Conservation (phyloP, 2,113 vertebrate species). For the Geothlypis trichas region DNA sequence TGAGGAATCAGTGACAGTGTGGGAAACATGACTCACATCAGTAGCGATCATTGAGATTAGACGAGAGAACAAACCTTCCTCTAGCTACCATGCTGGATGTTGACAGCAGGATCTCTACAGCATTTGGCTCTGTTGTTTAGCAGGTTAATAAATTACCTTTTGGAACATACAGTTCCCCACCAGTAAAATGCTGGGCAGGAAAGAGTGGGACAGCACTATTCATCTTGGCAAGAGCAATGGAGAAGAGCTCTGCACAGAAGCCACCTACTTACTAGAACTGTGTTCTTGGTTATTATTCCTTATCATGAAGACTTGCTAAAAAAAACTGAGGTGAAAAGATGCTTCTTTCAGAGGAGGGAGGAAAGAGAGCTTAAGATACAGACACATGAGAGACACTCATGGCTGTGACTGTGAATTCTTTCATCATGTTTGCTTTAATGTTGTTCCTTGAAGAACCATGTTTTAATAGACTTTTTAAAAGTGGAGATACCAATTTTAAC, state of each 20-base stretch:
- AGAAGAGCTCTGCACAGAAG: background rate
- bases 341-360: background rate
- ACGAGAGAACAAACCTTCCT: background rate
- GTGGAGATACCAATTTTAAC: background rate
- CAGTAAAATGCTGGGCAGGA: background rate
- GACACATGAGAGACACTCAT: background rate
- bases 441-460: background rate
- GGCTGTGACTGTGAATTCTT: background rate
- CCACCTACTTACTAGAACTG: background rate
- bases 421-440: background rate
- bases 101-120: background rate
- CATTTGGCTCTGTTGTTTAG: background rate
- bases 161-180: background rate
- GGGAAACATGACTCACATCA: constrained; percentile 56
- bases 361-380: background rate
- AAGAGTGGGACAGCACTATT: background rate
- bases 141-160: background rate
- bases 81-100: background rate
- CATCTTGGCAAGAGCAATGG: background rate
- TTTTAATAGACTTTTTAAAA: background rate
- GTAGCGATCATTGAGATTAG: background rate
- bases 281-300: background rate
- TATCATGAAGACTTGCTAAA: background rate
- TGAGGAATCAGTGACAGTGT: constrained; percentile 32
- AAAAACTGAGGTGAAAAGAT: background rate